Percentiles rank a stretch among this genome's conserved stretches.
These are phyloP conservation scores for Drosophila dives DNA, from an alignment of 2,888 invertebrate genomes.

Conservation along the genomic window DNA sequence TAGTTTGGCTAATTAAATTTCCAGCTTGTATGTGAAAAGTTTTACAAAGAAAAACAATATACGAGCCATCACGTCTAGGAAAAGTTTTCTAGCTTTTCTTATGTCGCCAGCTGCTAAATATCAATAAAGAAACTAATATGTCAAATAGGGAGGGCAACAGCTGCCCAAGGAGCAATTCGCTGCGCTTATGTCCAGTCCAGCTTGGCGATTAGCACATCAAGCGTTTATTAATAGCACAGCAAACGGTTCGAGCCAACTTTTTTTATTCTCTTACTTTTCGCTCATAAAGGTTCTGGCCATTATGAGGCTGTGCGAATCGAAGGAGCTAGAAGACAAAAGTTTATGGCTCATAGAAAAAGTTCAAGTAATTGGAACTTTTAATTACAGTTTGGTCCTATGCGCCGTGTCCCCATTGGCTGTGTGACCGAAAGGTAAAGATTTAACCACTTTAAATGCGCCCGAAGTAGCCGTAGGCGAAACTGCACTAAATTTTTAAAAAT, in stretches of 20 bases:
- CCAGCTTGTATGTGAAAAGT: constrained; percentile 57
- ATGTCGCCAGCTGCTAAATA: constrained; percentile 72
- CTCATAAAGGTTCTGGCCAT: constrained; percentile 51
- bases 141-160: constrained; percentile 59
- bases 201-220: constrained; percentile 76
- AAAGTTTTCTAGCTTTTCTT: constrained; percentile 55
- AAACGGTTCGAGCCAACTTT: constrained; percentile 59
- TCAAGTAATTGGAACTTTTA: constrained; percentile 71
- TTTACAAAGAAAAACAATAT: constrained; percentile 45
- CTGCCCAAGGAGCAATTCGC: constrained; percentile 45
- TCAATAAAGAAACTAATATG: constrained; percentile 82
- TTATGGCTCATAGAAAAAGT: constrained; percentile 70
- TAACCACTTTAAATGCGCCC: constrained; percentile 21
- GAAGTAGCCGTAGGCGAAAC: neutral
- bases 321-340: constrained; percentile 66
- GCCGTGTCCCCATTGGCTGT: constrained; percentile 19
- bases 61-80: constrained; percentile 39
- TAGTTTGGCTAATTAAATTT: constrained; percentile 75
- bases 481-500: neutral
- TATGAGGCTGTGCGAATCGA: constrained; percentile 40
- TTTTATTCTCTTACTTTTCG: constrained; percentile 19
- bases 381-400: constrained; percentile 68
- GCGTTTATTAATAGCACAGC: constrained; percentile 74
- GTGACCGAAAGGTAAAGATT: constrained; percentile 45
- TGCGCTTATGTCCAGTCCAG: constrained; percentile 32